Conservation (phyloP, 2,797 vertebrate species). For the Glossophaga mutica region DNA sequence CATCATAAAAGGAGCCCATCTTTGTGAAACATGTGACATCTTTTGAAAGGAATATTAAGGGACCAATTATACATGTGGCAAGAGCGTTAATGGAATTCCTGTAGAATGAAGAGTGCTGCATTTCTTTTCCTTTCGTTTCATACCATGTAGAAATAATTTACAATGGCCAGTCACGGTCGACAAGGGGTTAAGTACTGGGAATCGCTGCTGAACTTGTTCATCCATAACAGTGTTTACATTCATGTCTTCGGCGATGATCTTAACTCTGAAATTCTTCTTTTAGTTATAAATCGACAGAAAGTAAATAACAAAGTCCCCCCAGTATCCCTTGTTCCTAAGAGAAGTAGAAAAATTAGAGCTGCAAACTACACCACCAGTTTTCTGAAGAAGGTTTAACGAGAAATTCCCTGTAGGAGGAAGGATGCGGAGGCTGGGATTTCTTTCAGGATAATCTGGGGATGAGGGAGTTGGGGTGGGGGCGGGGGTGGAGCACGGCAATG, state of each 20-base stretch:
- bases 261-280: not conserved
- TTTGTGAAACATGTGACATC: not conserved
- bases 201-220: not conserved
- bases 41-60: not conserved
- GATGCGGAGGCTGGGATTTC: not conserved
- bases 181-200: not conserved
- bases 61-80: not conserved
- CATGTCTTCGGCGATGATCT: not conserved
- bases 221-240: not conserved
- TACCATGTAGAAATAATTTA: not conserved
- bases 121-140: not conserved
- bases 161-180: not conserved
- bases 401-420: not conserved
- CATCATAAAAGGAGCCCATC: not conserved
- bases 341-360: not conserved
- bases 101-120: not conserved
- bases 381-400: not conserved
- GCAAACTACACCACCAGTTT: not conserved
- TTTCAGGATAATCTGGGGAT: not conserved
- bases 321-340: not conserved
- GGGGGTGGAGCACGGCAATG: not conserved
- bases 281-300: not conserved
- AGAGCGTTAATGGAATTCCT: not conserved
- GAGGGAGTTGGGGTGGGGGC: fast-evolving
- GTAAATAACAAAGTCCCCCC: not conserved